These are phyloP conservation scores for Phaonia tiefii DNA, from an alignment of 2,888 invertebrate genomes.

Conservation along the genomic window DNA sequence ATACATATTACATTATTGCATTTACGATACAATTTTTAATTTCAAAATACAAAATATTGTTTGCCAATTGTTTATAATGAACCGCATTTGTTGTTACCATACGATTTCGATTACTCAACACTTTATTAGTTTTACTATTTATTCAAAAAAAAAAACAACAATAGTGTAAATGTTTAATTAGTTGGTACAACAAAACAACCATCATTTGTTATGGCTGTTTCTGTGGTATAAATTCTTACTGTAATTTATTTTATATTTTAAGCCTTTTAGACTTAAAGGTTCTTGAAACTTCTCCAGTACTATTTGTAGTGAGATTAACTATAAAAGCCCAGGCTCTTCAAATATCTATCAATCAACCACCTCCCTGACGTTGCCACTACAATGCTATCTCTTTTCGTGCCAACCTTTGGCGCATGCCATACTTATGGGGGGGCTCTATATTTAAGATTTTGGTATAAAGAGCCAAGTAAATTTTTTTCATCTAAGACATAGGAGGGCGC, in stretches of 20 bases:
- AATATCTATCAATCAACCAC: neutral
- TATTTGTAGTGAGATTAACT: constrained; percentile 32
- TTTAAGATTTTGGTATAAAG: neutral
- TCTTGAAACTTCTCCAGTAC: constrained; percentile 1
- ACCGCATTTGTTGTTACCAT: constrained; percentile 6
- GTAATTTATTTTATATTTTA: constrained; percentile 29
- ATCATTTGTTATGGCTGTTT: constrained; percentile 2
- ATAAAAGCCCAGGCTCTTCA: neutral
- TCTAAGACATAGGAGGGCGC: too few relatives aligned
- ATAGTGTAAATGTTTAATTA: constrained; percentile 55
- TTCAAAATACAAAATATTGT: too few relatives aligned
- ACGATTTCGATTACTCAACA: neutral
- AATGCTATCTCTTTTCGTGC: too few relatives aligned
- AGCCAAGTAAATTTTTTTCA: neutral
- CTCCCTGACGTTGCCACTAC: neutral
- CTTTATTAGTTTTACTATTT: constrained; percentile 27
- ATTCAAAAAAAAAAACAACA: constrained; percentile 31
- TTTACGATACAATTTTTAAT: neutral
- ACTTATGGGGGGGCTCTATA: too few relatives aligned
- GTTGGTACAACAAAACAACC: constrained; percentile 28
- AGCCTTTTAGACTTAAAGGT: constrained; percentile 10
- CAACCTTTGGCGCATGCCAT: too few relatives aligned
- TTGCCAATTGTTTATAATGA: too few relatives aligned
- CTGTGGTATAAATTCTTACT: neutral
- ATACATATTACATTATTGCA: neutral